Evolutionary conservation across 2,797 vertebrate species (phyloP).

Genomic region (Chrosomus eos): DNA sequence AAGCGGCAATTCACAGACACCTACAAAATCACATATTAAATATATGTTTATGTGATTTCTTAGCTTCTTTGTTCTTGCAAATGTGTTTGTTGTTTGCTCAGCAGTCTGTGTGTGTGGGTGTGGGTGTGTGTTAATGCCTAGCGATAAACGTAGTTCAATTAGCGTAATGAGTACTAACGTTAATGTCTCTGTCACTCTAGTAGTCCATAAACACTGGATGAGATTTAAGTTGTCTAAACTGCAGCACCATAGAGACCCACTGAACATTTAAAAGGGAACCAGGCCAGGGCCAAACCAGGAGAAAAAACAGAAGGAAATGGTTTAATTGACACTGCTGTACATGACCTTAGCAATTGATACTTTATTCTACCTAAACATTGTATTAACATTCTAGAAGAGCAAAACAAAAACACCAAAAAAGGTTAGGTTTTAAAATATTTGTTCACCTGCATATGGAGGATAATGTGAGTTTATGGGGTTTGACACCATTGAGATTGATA

Average conservation of each 20-base stretch:
- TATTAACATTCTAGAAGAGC: neutral
- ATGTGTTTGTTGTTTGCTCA: conserved; percentile 36
- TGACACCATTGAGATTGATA: neutral
- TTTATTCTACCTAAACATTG: neutral
- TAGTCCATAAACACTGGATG: conserved; percentile 54
- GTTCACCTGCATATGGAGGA: neutral
- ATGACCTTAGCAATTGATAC: too few species aligned
- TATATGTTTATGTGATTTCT: neutral
- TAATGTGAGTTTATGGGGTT: neutral
- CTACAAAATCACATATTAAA: neutral
- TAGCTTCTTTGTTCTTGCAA: neutral
- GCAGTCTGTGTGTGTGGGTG: conserved; percentile 5
- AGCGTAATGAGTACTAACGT: conserved; percentile 54
- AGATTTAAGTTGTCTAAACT: conserved; percentile 38
- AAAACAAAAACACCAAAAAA: neutral
- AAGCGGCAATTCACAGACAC: too few species aligned
- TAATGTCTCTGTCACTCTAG: conserved; percentile 53
- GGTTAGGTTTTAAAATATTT: neutral
- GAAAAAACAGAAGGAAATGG: neutral
- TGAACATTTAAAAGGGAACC: conserved; percentile 3
- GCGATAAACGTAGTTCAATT: conserved; percentile 58
- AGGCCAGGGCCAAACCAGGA: neutral
- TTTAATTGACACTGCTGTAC: neutral
- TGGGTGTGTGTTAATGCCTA: neutral
- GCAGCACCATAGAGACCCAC: neutral